Percentiles rank a stretch among this genome's conserved stretches.
These are phyloP conservation scores for Acridotheres tristis DNA, from an alignment of 2,797 vertebrate species.

Conservation along the genomic window DNA sequence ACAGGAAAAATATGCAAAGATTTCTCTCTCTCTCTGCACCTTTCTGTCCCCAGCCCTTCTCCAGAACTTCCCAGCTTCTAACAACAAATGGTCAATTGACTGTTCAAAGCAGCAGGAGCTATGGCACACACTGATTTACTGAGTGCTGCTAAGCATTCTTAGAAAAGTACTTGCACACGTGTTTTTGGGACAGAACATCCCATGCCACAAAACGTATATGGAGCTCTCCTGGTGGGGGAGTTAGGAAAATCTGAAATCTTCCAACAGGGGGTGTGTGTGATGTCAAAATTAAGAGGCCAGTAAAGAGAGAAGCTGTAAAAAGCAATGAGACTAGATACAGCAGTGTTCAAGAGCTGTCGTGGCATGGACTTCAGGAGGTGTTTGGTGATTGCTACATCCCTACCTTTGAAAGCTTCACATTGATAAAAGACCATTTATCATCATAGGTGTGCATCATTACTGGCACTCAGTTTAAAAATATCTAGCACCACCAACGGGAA, in stretches of 20 bases:
- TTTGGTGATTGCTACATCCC: background rate
- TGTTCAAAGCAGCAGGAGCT: background rate
- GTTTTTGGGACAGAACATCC: background rate
- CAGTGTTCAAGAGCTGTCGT: rapidly evolving
- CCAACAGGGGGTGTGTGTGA: background rate
- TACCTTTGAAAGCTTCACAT: background rate
- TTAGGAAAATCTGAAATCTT: background rate
- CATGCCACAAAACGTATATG: rapidly evolving
- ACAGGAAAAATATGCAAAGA: background rate
- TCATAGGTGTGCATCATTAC: background rate
- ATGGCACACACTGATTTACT: background rate
- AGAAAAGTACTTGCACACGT: background rate
- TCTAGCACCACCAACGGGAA: rapidly evolving
- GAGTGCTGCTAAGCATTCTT: background rate
- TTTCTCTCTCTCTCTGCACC: too few relatives aligned
- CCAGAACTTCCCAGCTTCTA: background rate
- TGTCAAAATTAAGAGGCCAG: background rate
- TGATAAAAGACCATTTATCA: background rate
- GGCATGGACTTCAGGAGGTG: background rate
- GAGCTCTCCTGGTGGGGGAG: background rate
- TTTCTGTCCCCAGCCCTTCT: background rate
- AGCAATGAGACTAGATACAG: background rate
- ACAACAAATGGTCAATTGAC: background rate
- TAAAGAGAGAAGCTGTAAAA: background rate
- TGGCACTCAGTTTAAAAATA: background rate